These are phyloP conservation scores for Ladona fulva DNA, from an alignment of 1,140 invertebrate species.

Conservation along the genomic window DNA sequence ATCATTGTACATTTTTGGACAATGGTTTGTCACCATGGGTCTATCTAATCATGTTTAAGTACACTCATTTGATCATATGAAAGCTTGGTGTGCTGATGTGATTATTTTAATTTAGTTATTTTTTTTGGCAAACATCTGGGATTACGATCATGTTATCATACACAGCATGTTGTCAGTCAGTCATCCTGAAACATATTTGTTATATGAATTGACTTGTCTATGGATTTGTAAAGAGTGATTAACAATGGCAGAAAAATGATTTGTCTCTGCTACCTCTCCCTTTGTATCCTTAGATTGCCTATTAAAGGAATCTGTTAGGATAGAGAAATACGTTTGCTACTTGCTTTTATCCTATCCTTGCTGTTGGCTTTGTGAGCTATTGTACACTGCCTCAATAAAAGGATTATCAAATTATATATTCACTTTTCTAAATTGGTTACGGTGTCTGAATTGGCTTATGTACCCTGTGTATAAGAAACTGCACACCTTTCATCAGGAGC, in stretches of 20 bases:
- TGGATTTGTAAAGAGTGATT: background rate
- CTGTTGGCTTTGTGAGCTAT: background rate
- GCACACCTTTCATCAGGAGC: too few relatives aligned
- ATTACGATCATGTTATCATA: background rate
- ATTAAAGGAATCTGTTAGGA: background rate
- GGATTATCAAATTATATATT: too few relatives aligned
- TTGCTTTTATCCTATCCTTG: conserved; percentile 6
- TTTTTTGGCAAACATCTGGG: background rate
- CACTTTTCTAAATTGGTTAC: too few relatives aligned
- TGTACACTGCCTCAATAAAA: conserved; percentile 9
- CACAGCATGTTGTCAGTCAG: background rate
- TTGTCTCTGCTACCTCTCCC: background rate
- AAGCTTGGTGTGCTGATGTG: background rate
- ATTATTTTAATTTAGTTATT: background rate
- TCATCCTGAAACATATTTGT: background rate
- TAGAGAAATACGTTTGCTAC: background rate
- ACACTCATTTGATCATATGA: background rate
- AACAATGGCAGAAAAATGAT: background rate
- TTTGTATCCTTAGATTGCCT: conserved; percentile 6
- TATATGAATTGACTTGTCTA: background rate
- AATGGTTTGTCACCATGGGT: background rate
- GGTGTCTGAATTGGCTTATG: too few relatives aligned
- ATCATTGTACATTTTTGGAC: background rate
- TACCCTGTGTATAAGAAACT: too few relatives aligned
- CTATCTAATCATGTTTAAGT: background rate